Percentiles rank a stretch among this genome's conserved stretches.
These are phyloP conservation scores for Epistrophe grossulariae DNA, from an alignment of 2,888 invertebrate species.

Conservation along the genomic window DNA sequence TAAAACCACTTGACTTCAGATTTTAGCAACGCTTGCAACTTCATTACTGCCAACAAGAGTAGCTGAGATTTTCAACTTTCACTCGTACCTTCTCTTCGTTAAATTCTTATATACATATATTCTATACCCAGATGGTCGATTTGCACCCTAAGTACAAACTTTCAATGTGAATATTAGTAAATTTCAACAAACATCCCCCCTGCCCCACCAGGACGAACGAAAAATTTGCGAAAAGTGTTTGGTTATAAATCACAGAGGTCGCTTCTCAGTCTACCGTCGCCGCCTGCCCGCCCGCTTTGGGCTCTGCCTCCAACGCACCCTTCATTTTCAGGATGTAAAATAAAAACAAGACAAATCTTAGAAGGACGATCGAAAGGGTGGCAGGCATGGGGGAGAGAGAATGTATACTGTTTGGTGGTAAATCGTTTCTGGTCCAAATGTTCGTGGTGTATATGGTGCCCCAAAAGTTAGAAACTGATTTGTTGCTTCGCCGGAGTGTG, in stretches of 20 bases:
- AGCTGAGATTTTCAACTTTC: conserved; percentile 65
- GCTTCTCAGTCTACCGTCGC: not conserved
- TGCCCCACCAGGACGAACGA: conserved; percentile 24
- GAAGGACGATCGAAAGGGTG: not conserved
- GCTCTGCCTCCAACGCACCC: conserved; percentile 2
- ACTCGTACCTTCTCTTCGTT: conserved; percentile 1
- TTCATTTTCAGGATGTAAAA: conserved; percentile 32
- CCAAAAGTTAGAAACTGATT: conserved; percentile 73
- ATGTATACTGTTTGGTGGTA: conserved; percentile 47
- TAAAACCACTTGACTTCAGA: conserved; percentile 76
- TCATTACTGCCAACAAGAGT: conserved; percentile 65
- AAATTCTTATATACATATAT: not conserved
- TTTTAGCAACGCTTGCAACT: conserved; percentile 72
- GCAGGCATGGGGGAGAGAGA: no score
- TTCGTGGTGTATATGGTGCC: conserved; percentile 57
- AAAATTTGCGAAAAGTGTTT: conserved; percentile 75
- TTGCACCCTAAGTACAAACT: conserved; percentile 65
- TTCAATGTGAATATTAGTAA: conserved; percentile 75
- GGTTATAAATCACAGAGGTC: conserved; percentile 70
- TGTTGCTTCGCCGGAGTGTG: conserved; percentile 73
- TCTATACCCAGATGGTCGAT: conserved; percentile 35
- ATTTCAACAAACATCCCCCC: conserved; percentile 59
- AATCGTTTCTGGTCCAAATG: conserved; percentile 75
- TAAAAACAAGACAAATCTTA: conserved; percentile 44
- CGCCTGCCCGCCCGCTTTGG: not conserved